Evolutionary conservation across 2,797 vertebrate species (phyloP), one percentile per base, ranked within the genome.

Genomic region (Mallotus villosus): DNA sequence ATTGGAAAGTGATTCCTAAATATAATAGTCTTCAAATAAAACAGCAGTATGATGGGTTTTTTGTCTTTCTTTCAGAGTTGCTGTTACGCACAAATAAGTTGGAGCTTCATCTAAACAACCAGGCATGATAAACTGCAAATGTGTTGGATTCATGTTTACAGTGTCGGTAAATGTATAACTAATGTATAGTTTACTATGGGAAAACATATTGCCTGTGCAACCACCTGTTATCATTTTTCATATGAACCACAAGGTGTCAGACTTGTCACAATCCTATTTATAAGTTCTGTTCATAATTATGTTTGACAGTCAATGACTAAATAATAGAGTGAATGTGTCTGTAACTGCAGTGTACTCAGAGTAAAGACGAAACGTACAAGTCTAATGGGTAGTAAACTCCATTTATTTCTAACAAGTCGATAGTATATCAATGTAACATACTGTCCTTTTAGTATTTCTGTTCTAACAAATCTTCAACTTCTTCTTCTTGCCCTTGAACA

Each of bases 171-270:
- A 21, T 21, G 17, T 6, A 5, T 60, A 22, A 46, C 41, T 24
- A 60, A 60, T 60, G 12, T 60, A 60, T 2, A 25, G 4, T 24
- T 24, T 14, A 60, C 12, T 24, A 58, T 21, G 21, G 55, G 55
- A 22, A 11, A 58, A 58, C 27, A 25, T 25, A 11, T 11, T 60
- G 12, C 21, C 21, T 60, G 58, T n/a, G 12, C 22, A 63, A 63
- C 17, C 12, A 34, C 4, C 32, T 34, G 27, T 21, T 59, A n/a
- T 58, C 2, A n/a, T 2, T 72, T 65, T 1, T 29, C 5, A 11
- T 29, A 60, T n/a, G 2, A 24, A 21, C 70, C 90, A 90, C 85
- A 75, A 85, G 90, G 74, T 75, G 83, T 80, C 86, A 87, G 83
- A 0, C 46, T 73, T 75, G 53, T 57, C 65, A 67, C 21, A 19